These are phyloP conservation scores for Drosophila nr. medialis DNA, from an alignment of 2,888 invertebrate genomes.

Conservation along the genomic window DNA sequence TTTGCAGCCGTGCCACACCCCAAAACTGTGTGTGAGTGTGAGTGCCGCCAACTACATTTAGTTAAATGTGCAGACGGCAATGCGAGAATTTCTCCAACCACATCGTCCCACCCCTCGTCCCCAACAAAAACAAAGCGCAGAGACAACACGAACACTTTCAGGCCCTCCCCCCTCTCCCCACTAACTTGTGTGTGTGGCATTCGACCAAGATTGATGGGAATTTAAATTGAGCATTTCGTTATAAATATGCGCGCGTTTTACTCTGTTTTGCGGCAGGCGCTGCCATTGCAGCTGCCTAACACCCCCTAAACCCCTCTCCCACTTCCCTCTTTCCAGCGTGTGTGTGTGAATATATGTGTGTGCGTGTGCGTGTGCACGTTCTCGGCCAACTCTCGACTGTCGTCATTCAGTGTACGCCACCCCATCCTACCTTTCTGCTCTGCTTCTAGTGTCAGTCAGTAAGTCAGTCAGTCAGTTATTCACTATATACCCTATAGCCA, in stretches of 20 bases:
- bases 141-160: conserved; percentile 33
- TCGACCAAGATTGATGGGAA: conserved; percentile 81
- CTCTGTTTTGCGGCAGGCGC: conserved; percentile 72
- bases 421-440: not conserved
- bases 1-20: conserved; percentile 32
- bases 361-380: not conserved
- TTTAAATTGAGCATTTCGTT: conserved; percentile 82
- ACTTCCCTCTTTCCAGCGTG: conserved; percentile 1
- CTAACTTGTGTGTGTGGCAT: conserved; percentile 48
- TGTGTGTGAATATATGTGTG: not conserved
- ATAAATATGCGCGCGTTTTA: conserved; percentile 80
- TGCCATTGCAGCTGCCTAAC: conserved; percentile 36
- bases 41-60: conserved; percentile 41
- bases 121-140: conserved; percentile 24
- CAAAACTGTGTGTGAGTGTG: conserved; percentile 8
- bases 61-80: conserved; percentile 43
- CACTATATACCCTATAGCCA: conserved; percentile 20
- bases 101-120: not conserved
- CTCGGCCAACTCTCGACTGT: conserved; percentile 25
- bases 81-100: conserved; percentile 17
- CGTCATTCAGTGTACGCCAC: conserved; percentile 33
- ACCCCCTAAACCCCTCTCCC: not conserved
- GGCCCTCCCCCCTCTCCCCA: not conserved
- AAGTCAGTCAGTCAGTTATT: conserved; percentile 37
- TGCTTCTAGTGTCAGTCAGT: conserved; percentile 18